Evolutionary conservation across 2,888 invertebrate genomes (phyloP), one percentile per base, ranked within the genome.

Genomic region (Antitype chi): DNA sequence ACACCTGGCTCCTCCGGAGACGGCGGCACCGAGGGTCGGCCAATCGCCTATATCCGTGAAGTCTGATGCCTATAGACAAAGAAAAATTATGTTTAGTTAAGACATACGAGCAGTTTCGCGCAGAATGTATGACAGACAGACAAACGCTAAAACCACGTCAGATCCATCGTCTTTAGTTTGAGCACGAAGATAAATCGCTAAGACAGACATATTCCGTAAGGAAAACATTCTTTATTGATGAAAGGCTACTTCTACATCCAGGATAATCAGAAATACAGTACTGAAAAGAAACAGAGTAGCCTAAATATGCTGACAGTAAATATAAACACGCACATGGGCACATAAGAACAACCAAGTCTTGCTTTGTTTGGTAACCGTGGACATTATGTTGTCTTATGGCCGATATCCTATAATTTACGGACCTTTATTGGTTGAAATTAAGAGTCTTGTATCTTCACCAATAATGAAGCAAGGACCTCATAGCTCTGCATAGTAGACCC

Each of bases 41-140:
- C 99, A 99, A 95, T 99, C 99, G 87, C 98, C 98, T 90, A 98
- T 98, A 96, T 99, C 98, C 86, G 98, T 97, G 95, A 99, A 98
- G 95, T 98, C 98, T 93, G 98, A 98, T 85, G 98, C 98, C 98
- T 99, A 97, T 11, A 80, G 89, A 92, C 93, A 94, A 94, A 6
- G 38, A 80, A 25, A 78, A 6, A 11, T 15, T 0, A 49, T 32
- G 13, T 43, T 70, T 63, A 84, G 11, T 15, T 3, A 20, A 66
- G 4, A 28, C 17, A 28, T 7, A 28, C 6, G 2, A 47, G 47
- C 25, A 17, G 38, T n/a, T 38, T 17, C 15, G 15, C 15, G 23
- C 4, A 8, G 7, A 62, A 32, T 38, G 23, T 4, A 63, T n/a
- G 43, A 47, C 43, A 11, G 13, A 47, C 11, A 38, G 6, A 38